A percentile compares a stretch with the other conserved stretches of the same genome.
These are phyloP conservation scores for Drosophila hamatofila DNA, from an alignment of 2,888 invertebrate species.

Conservation along the genomic window DNA sequence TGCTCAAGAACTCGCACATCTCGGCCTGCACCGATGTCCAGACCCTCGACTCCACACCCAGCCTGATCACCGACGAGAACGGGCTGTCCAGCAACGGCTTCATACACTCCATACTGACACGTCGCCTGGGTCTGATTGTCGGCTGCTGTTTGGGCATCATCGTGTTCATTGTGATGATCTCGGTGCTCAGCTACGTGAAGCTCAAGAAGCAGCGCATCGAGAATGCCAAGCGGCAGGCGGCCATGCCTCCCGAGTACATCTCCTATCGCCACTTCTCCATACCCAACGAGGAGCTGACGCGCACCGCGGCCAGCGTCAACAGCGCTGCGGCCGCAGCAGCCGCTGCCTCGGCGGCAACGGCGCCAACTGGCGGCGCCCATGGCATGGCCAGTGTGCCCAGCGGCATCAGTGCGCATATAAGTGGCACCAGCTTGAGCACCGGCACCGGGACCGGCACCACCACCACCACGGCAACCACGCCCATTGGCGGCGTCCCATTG, in stretches of 20 bases:
- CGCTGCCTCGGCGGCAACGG: slow-evolving; percentile 10
- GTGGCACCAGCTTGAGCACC: slow-evolving; percentile 84
- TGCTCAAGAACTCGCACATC: slow-evolving; percentile 89
- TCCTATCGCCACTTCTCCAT: slow-evolving; percentile 91
- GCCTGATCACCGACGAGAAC: slow-evolving; percentile 87
- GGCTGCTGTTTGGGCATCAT: slow-evolving; percentile 94
- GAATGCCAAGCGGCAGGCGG: slow-evolving; percentile 89
- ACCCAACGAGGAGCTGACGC: slow-evolving; percentile 87
- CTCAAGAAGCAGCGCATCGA: slow-evolving; percentile 92
- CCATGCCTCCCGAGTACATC: slow-evolving; percentile 92
- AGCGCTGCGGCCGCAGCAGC: slow-evolving; percentile 44
- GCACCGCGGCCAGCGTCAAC: slow-evolving; percentile 67
- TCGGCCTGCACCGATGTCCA: slow-evolving; percentile 92
- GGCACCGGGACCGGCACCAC: slow-evolving; percentile 80
- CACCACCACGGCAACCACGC: slow-evolving; percentile 78
- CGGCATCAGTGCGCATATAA: slow-evolving; percentile 84
- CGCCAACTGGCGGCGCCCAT: slow-evolving; percentile 13
- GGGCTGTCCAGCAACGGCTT: slow-evolving; percentile 89
- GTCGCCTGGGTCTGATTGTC: slow-evolving; percentile 93
- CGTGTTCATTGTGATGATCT: slow-evolving; percentile 93
- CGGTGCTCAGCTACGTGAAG: slow-evolving; percentile 93
- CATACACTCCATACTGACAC: slow-evolving; percentile 91
- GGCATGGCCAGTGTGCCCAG: slow-evolving; percentile 81
- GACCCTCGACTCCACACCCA: slow-evolving; percentile 90
- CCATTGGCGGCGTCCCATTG: slow-evolving; percentile 65